These are phyloP conservation scores for Hippopotamus amphibius DNA, from an alignment of 2,113 vertebrate species.

Conservation along the genomic window DNA sequence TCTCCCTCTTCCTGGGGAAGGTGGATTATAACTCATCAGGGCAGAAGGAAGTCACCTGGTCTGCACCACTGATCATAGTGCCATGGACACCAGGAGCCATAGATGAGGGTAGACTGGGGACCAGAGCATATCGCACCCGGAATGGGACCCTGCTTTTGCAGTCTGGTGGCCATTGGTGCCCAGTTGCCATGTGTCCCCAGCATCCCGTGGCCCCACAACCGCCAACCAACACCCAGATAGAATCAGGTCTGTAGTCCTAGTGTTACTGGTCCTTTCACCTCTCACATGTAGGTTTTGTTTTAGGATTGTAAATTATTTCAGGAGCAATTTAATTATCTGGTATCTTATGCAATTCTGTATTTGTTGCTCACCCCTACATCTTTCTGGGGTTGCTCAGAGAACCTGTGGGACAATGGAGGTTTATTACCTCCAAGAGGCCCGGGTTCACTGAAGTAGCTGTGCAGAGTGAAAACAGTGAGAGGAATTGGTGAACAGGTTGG, in stretches of 20 bases:
- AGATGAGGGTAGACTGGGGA: not conserved
- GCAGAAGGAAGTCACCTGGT: not conserved
- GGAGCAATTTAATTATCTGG: not conserved
- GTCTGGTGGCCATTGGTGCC: not conserved
- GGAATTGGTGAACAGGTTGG: accelerated
- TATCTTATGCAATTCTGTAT: not conserved
- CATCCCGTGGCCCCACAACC: not conserved
- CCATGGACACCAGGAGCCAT: not conserved
- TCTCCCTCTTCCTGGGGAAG: not conserved
- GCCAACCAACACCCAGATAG: not conserved
- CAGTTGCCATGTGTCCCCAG: not conserved
- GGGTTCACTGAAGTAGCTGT: not conserved
- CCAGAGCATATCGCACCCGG: not conserved
- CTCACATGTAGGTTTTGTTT: not conserved
- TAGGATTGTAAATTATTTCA: not conserved
- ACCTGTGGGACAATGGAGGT: too few relatives aligned
- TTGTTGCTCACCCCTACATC: not conserved
- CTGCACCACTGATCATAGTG: not conserved
- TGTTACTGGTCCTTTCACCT: not conserved
- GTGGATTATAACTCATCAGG: not conserved
- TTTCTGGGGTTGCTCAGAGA: not conserved
- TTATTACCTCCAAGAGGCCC: not conserved
- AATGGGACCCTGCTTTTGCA: not conserved
- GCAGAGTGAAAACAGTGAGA: not conserved
- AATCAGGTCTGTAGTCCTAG: not conserved